Base-by-base conservation (phyloP, 2,888 invertebrate genomes). In the Acleris cristana region DNA sequence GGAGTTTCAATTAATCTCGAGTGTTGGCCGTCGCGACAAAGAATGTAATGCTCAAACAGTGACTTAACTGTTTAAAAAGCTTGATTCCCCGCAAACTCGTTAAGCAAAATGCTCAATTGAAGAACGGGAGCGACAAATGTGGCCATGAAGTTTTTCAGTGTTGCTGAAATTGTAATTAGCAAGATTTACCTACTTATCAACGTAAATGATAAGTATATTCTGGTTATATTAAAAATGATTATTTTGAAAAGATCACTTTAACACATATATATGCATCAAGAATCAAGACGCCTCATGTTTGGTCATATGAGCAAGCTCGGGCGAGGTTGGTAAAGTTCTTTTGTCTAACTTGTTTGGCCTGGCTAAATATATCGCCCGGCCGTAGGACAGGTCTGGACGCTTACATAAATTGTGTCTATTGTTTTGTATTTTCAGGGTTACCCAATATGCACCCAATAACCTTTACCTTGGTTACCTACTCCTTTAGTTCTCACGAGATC, bases 1-100 rank as follows among this genome's bases (percentile, higher is more conserved):
- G 87, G 82, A 78, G 80, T 81, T 83, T 88, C 84, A 85, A 88
- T 88, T 85, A 86, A 81, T 78, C 77, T 73, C 73, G 71, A 73
- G 73, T 74, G 78, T 71, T 69, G 70, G 49, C 21, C 26, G 55
- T 18, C 54, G 52, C 34, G 60, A 67, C 66, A 58, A 65, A 48
- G 69, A 63, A 66, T 63, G 66, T 63, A 63, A 58, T 60, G 53
- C 30, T 57, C 56, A 52, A 40, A 61, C 69, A 69, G 65, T 64
- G 51, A 51, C 44, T 54, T 68, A 68, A 64, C 58, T 64, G 77
- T 75, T 78, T 74, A 76, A 78, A 78, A 76, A 73, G 73, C 71
- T 69, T 64, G 63, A 71, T 73, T 68, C 65, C 48, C 69, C 65
- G 70, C 71, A 70, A 69, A 64, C 66, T 70, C 69, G 69, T 74